These are phyloP conservation scores for Balaenoptera acutorostrata DNA, from an alignment of 2,113 vertebrate species.

Conservation along the genomic window DNA sequence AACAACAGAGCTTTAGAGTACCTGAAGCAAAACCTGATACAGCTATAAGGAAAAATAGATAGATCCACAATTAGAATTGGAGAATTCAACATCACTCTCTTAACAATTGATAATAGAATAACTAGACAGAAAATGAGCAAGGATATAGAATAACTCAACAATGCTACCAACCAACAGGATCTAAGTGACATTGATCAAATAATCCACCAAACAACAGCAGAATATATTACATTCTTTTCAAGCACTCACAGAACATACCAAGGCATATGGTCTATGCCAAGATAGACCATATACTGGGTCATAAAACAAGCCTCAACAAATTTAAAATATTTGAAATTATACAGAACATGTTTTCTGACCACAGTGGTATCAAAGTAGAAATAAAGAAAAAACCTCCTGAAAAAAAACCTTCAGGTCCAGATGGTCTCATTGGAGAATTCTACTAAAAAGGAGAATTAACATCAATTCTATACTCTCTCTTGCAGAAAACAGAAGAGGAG, in stretches of 20 bases:
- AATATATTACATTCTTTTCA: neutral
- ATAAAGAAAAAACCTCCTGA: neutral
- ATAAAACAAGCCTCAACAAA: constrained; percentile 4
- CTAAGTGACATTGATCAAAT: neutral
- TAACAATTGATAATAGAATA: neutral
- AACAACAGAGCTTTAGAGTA: neutral
- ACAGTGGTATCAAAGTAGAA: neutral
- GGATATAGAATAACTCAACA: neutral
- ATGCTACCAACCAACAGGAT: neutral
- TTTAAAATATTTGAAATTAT: neutral
- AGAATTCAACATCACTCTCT: neutral
- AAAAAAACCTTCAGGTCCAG: neutral
- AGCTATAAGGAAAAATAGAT: neutral
- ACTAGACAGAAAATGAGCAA: constrained; percentile 10
- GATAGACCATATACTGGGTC: neutral
- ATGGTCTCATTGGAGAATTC: constrained; percentile 30
- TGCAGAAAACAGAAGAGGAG: neutral
- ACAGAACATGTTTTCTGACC: neutral
- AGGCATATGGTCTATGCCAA: neutral
- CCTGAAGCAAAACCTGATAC: neutral
- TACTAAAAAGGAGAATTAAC: neutral
- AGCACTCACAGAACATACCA: neutral
- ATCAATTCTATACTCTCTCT: neutral
- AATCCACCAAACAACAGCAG: neutral
- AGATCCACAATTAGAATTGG: neutral